A percentile compares a stretch with the other conserved stretches of the same genome.
Conservation (phyloP, 2,797 vertebrate species). For the Thunnus albacares region DNA sequence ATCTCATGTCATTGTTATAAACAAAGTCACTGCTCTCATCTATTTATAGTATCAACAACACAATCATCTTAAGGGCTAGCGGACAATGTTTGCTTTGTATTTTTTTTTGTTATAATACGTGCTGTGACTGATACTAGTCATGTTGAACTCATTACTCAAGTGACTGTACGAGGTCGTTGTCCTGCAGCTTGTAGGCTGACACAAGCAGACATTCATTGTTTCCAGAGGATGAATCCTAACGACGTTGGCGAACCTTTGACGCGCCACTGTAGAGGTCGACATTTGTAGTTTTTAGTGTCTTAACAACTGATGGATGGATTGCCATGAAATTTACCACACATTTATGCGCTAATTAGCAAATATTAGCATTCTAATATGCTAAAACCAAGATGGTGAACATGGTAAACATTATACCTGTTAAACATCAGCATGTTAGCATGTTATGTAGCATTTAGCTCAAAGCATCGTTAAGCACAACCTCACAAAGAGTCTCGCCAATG, state of each 20-base stretch:
- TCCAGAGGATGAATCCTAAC: too few species aligned
- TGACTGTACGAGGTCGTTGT: neutral
- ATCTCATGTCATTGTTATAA: neutral
- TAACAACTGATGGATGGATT: too few species aligned
- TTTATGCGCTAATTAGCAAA: neutral
- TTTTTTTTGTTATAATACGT: neutral
- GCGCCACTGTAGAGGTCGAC: too few species aligned
- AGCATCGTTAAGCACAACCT: too few species aligned
- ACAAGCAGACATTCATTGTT: neutral
- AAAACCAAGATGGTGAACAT: too few species aligned
- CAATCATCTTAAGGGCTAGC: neutral
- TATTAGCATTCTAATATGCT: too few species aligned
- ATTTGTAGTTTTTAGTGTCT: too few species aligned
- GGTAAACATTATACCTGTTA: too few species aligned
- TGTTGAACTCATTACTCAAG: conserved; percentile 12
- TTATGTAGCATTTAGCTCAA: too few species aligned
- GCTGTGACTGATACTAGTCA: conserved; percentile 20
- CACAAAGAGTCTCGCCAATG: too few species aligned
- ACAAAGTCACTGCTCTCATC: neutral
- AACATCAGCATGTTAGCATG: too few species aligned
- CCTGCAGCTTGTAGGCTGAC: neutral
- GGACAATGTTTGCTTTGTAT: conserved; percentile 18
- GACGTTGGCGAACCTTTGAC: too few species aligned
- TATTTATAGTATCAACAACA: neutral
- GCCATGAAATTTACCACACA: neutral